Percentiles rank a stretch among this genome's conserved stretches.
phyloP scores from a whole-genome alignment of 2,888 invertebrate genomes.

The Arge pagana region DNA sequence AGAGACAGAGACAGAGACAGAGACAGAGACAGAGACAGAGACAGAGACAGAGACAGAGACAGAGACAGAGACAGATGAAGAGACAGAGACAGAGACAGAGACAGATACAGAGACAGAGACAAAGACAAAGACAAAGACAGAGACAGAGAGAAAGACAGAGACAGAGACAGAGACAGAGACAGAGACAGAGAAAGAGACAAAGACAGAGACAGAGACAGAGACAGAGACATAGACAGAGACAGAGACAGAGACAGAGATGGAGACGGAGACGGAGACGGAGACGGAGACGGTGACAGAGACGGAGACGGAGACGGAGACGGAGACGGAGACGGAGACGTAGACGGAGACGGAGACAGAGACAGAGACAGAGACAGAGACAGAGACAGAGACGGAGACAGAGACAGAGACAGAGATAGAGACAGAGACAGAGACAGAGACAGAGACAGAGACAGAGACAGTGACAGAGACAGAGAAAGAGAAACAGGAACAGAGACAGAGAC shows the following conservation, averaged over 20 bases:
- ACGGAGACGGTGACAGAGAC: too few species aligned
- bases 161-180: neutral
- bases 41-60: neutral
- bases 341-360: too few species aligned
- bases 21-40: neutral
- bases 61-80: constrained; percentile 4
- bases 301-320: neutral
- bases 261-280: too few species aligned
- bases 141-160: constrained; percentile 9
- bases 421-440: neutral
- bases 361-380: neutral
- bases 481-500: too few species aligned
- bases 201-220: too few species aligned
- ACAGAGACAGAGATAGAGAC: too few species aligned
- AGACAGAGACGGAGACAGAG: too few species aligned
- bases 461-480: neutral
- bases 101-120: too few species aligned
- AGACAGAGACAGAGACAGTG: neutral
- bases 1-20: too few species aligned
- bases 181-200: neutral
- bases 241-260: too few species aligned
- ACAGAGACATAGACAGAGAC: too few species aligned
- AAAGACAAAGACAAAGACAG: too few species aligned
- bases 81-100: neutral
- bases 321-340: neutral